A percentile compares a stretch with the other conserved stretches of the same genome.
Conservation (phyloP, 2,797 vertebrate genomes). For the Corythornis leucogaster region DNA sequence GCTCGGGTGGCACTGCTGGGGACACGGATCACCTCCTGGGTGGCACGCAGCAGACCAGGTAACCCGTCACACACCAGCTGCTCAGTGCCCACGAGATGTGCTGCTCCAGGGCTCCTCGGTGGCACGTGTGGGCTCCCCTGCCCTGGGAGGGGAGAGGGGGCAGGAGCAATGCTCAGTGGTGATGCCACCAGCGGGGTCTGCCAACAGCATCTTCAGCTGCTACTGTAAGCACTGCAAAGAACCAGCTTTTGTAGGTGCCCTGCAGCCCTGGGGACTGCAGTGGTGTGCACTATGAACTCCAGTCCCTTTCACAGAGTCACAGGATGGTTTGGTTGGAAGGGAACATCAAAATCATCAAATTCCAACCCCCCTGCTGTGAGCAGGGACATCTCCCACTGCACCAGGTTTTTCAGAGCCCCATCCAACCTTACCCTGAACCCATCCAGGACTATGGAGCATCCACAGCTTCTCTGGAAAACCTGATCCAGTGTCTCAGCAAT, state of each 20-base stretch:
- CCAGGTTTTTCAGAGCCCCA: too few species aligned
- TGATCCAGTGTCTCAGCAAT: too few species aligned
- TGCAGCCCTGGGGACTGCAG: not conserved
- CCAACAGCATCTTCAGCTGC: not conserved
- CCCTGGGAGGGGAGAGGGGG: not conserved
- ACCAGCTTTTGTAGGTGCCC: not conserved
- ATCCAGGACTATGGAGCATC: too few species aligned
- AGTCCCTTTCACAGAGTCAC: not conserved
- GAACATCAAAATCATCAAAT: too few species aligned
- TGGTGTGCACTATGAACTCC: not conserved
- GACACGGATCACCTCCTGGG: fast-evolving
- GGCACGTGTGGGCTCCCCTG: fast-evolving
- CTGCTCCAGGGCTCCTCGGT: fast-evolving
- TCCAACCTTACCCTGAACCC: too few species aligned
- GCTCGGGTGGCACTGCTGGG: too few species aligned
- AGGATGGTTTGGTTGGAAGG: too few species aligned
- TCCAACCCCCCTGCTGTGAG: too few species aligned
- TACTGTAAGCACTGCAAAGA: not conserved
- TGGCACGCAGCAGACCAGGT: fast-evolving
- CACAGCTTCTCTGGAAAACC: too few species aligned
- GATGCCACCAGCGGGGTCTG: fast-evolving
- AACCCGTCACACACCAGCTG: too few species aligned
- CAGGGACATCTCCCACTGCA: too few species aligned
- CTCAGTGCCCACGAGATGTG: too few species aligned
- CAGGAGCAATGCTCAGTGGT: fast-evolving